Evolutionary conservation across 2,113 vertebrate species (phyloP).

Genomic region (Oncorhynchus keta): DNA sequence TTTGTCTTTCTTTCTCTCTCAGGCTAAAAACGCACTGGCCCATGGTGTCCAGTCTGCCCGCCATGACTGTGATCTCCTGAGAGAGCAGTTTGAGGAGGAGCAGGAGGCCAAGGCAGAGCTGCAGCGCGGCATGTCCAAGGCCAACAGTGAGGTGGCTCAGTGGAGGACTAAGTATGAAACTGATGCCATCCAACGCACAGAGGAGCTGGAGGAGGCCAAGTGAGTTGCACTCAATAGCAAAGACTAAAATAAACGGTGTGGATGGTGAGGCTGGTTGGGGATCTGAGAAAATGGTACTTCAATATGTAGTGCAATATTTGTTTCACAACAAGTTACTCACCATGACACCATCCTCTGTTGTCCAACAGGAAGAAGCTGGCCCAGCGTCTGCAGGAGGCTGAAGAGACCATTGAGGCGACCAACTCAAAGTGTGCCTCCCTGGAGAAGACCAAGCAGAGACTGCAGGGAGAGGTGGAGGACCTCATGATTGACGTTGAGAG

Average conservation of each 20-base stretch:
- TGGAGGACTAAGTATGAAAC: slow-evolving; percentile 77
- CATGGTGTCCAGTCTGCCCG: slow-evolving; percentile 68
- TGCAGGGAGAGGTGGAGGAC: slow-evolving; percentile 1
- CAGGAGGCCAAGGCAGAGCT: slow-evolving; percentile 70
- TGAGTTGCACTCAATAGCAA: slow-evolving; percentile 18
- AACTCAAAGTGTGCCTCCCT: background rate
- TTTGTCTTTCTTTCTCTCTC: background rate
- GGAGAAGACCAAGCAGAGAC: background rate
- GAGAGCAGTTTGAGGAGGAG: slow-evolving; percentile 74
- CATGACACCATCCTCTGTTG: too few relatives aligned
- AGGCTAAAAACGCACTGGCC: slow-evolving; percentile 73
- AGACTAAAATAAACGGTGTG: too few relatives aligned
- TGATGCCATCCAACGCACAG: slow-evolving; percentile 70
- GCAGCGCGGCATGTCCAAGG: slow-evolving; percentile 71
- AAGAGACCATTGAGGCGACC: slow-evolving; percentile 56
- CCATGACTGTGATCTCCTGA: slow-evolving; percentile 72
- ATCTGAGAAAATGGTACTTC: too few relatives aligned
- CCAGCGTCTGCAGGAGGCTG: slow-evolving; percentile 77
- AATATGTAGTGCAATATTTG: too few relatives aligned
- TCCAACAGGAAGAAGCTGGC: slow-evolving; percentile 75
- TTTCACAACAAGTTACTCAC: too few relatives aligned
- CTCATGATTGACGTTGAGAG: slow-evolving; percentile 2
- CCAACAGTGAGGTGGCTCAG: slow-evolving; percentile 71
- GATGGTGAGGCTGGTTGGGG: too few relatives aligned
- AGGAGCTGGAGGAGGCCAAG: slow-evolving; percentile 76